Evolutionary conservation across 2,797 vertebrate genomes (phyloP), one percentile per base, ranked within the genome.

Genomic region (Onychomys torridus): DNA sequence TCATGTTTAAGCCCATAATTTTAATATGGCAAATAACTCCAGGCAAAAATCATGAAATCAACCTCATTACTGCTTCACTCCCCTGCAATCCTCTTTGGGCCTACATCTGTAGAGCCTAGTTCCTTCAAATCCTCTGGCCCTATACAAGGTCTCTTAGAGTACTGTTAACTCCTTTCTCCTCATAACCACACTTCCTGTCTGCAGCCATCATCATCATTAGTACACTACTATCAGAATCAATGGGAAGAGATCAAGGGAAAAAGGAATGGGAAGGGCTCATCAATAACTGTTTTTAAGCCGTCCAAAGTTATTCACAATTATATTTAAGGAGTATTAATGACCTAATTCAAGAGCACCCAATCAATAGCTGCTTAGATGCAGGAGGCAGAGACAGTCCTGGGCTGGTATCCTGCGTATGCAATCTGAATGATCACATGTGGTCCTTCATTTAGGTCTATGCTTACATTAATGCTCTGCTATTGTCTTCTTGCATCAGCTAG

Each of bases 1-100:
- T 94, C 23, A 61, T 46, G 93, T 89, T 91, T 67, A 90, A 93
- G 9, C 8, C 37, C 19, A 84, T 61, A 65, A 69, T 96, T 94
- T 19, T 92, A 78, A 57, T 76, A 57, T 87, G 43, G 27, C 14
- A 77, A 83, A 37, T 0, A 86, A 34, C n/a, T 88, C 27, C 79
- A 5, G 27, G 14, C 2, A 93, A 94, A 97, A 97, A 91, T 86
- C 34, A 91, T 67, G 34, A 91, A 89, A 67, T 10, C 4, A 46
- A 25, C 43, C 23, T 77, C 21, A 5, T 84, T 87, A 37, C 25
- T 91, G n/a, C 2, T 1, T 40, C 9, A 55, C 5, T 69, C 2
- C 40, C 37, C 13, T 57, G 29, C 81, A 17, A 4, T 86, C 55
- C 34, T 91, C 25, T 76, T 59, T 34, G 57, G 27, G 32, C 29